Evolutionary conservation across 2,113 vertebrate species (phyloP), one percentile per base, ranked within the genome.

Genomic region (Clarias magur): DNA sequence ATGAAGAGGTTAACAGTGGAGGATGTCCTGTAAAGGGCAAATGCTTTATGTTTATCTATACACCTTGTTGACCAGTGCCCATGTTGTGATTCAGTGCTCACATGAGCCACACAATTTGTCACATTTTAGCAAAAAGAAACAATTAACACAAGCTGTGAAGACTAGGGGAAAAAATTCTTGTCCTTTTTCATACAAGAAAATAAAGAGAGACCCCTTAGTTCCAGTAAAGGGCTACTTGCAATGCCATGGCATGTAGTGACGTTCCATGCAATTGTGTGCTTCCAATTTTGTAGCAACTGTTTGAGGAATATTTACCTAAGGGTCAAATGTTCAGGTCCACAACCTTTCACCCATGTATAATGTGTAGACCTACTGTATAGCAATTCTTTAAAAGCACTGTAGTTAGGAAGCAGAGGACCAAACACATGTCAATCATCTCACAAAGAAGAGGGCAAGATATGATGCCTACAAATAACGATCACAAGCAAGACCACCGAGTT

Each of bases 1-100:
- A 94, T 94, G 93, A 91, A 92, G 90, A 92, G 93, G 93, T 92
- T 93, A 95, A 95, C 87, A 88, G 91, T 90, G 90, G 89, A 92
- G 91, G 25, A 91, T 92, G 92, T 92, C 91, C 60, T 89, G 87
- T 92, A 91, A 93, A 94, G 94, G 93, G 94, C 93, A 94, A 88
- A 87, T 85, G 85, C 85, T 0, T 7, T 48, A 48, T 7, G 91
- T 90, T 70, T 62, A 88, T 88, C 63, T 92, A 86, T 68, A 73
- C 4, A 60, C 59, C 25, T 2, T 3, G 48, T 11, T 54, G 59
- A n/a, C 72, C 17, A 48, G 25, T 3, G 88, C 81, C 80, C 87
- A 56, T 87, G 92, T 90, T 89, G 78, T 72, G 78, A 38, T 89
- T 91, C 91, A 89, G 53, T 62, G 48, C 12, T 25, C 11, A 34